Percentiles rank a stretch among this genome's conserved stretches.
Evolutionary conservation across 2,888 invertebrate species (phyloP).

Genomic region (Drosophila limbata): DNA sequence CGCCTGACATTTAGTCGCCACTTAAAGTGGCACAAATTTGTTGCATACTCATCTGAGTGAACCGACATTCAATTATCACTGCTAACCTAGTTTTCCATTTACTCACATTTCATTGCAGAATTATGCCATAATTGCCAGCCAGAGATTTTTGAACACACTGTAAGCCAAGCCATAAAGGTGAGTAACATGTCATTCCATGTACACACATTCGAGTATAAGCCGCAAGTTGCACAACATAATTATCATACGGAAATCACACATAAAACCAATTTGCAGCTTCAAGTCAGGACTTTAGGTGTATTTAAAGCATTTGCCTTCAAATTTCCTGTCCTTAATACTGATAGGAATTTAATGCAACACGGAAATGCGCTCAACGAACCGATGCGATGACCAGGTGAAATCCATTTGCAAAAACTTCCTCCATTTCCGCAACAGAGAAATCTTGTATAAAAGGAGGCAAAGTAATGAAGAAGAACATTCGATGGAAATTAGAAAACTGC

Average conservation of each 20-base stretch:
- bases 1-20: not conserved
- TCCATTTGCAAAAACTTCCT: conserved; percentile 53
- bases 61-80: conserved; percentile 24
- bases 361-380: conserved; percentile 70
- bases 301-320: conserved; percentile 64
- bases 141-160: not conserved
- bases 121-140: conserved; percentile 54
- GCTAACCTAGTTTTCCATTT: conserved; percentile 42
- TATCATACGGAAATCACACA: conserved; percentile 61
- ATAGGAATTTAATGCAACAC: conserved; percentile 68
- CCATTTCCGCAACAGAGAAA: conserved; percentile 54
- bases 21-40: not conserved
- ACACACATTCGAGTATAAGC: not conserved
- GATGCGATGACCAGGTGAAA: conserved; percentile 20
- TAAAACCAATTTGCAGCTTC: conserved; percentile 64
- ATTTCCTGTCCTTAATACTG: conserved; percentile 66
- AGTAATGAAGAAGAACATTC: not conserved
- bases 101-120: conserved; percentile 49
- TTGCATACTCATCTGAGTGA: not conserved
- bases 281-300: conserved; percentile 27
- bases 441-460: not conserved
- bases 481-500: conserved; percentile 6
- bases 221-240: conserved; percentile 35
- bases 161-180: conserved; percentile 37
- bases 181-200: conserved; percentile 18